Evolutionary conservation across 1,140 invertebrate genomes (phyloP).

Genomic region (Apis cerana): DNA sequence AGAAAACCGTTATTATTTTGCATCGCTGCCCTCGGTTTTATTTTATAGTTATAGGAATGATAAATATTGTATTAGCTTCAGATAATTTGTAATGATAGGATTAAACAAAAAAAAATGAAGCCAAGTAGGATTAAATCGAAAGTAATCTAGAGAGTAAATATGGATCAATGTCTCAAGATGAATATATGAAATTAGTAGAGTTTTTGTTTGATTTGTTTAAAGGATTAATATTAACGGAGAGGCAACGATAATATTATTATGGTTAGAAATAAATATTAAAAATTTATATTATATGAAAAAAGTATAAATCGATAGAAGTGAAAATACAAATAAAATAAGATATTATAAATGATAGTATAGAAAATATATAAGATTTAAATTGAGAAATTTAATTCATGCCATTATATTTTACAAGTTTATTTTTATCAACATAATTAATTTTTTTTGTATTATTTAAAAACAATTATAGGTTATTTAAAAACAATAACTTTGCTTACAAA

Average conservation of each 20-base stretch:
- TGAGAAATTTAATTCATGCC: background rate
- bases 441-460: background rate
- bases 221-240: background rate
- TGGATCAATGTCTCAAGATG: conserved; percentile 3
- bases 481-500: background rate
- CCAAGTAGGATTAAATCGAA: background rate
- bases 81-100: conserved; percentile 8
- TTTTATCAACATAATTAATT: background rate
- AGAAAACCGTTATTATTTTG: background rate
- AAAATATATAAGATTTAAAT: conserved; percentile 1
- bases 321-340: background rate
- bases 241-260: background rate
- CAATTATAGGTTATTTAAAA: background rate
- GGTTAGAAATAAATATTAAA: background rate
- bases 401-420: background rate
- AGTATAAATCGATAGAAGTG: background rate
- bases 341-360: background rate
- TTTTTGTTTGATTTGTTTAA: conserved; percentile 6
- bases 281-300: background rate
- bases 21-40: background rate
- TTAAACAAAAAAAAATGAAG: background rate
- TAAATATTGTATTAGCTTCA: background rate
- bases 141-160: conserved; percentile 24
- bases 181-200: background rate
- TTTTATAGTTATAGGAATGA: background rate